Conservation (phyloP, 2,888 invertebrate species). For the Sinotaia quadrata region DNA sequence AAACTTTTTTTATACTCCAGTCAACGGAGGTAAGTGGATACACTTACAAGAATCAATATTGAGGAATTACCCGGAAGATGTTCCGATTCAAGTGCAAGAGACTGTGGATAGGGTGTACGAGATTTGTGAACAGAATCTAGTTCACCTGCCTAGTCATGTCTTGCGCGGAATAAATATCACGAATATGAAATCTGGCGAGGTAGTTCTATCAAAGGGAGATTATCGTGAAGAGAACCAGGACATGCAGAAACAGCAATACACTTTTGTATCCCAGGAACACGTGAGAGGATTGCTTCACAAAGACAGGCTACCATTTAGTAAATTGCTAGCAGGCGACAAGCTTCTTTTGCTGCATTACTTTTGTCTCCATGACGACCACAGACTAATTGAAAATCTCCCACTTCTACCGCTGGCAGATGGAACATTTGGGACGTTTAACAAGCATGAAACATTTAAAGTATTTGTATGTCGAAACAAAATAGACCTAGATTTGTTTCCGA, state of each 20-base stretch:
- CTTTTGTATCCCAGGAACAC: not conserved
- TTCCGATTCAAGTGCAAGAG: not conserved
- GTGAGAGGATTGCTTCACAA: not conserved
- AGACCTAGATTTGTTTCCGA: not conserved
- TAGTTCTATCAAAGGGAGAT: not conserved
- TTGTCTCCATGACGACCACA: not conserved
- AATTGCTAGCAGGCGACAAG: not conserved
- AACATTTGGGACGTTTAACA: not conserved
- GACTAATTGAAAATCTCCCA: not conserved
- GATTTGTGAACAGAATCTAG: not conserved
- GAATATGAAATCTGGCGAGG: not conserved
- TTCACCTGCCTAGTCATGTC: not conserved
- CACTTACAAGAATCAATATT: not conserved
- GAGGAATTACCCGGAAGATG: constrained; percentile 8
- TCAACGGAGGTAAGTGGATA: constrained; percentile 13
- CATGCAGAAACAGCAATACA: not conserved
- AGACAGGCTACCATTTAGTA: not conserved
- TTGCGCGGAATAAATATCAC: not conserved
- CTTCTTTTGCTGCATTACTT: constrained; percentile 7
- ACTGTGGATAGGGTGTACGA: not conserved
- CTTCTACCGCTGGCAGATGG: constrained; percentile 9
- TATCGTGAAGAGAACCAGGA: too few relatives aligned
- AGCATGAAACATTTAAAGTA: not conserved
- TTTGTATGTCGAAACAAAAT: constrained; percentile 2
- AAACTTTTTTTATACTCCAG: too few relatives aligned